These are phyloP conservation scores for Riparia riparia DNA, from an alignment of 2,113 vertebrate genomes.

Conservation along the genomic window DNA sequence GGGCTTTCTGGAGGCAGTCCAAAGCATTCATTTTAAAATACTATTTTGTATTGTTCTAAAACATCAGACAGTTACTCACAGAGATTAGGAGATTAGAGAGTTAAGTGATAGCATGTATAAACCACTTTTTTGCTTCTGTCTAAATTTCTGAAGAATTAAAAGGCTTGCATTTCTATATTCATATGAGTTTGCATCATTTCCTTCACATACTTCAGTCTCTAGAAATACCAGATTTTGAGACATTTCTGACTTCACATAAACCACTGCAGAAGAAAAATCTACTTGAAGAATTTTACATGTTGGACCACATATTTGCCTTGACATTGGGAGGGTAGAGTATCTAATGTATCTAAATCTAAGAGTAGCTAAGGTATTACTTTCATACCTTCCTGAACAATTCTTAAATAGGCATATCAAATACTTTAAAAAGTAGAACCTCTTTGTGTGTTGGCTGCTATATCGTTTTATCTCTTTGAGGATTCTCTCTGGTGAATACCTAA, in stretches of 20 bases:
- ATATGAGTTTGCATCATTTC: not conserved
- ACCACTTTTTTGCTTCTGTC: not conserved
- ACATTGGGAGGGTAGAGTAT: not conserved
- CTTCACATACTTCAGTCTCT: not conserved
- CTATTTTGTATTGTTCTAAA: not conserved
- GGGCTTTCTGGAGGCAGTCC: not conserved
- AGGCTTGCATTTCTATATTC: not conserved
- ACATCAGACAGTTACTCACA: not conserved
- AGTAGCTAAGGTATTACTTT: accelerated
- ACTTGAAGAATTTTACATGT: not conserved
- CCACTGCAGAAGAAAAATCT: not conserved
- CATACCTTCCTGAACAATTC: not conserved
- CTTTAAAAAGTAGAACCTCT: not conserved
- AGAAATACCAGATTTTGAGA: not conserved
- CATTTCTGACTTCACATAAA: not conserved
- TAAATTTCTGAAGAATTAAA: not conserved
- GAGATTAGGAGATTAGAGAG: not conserved
- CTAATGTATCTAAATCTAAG: no score
- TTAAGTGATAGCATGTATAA: not conserved
- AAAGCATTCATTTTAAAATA: not conserved
- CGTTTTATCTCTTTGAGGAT: not conserved
- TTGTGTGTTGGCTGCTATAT: not conserved
- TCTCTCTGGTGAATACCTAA: not conserved
- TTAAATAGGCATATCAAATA: not conserved
- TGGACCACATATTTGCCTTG: not conserved